Percentiles rank a stretch among this genome's conserved stretches.
These are phyloP conservation scores for Tolypeutes matacus DNA, from an alignment of 2,797 vertebrate genomes.

Conservation along the genomic window DNA sequence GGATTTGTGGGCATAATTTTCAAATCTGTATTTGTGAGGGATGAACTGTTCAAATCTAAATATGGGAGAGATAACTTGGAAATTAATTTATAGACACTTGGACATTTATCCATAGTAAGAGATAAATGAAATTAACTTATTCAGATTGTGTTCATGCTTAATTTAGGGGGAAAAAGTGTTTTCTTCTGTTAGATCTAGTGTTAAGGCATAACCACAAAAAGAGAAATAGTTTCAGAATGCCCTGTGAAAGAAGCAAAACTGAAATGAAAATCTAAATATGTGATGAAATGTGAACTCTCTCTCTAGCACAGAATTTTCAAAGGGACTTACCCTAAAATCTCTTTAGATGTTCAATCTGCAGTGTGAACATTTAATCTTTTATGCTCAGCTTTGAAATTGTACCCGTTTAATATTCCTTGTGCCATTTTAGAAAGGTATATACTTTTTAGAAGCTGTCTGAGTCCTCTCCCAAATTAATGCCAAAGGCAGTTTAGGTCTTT, in stretches of 20 bases:
- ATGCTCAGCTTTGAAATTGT: constrained; percentile 70
- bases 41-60: constrained; percentile 76
- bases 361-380: constrained; percentile 37
- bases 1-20: constrained; percentile 66
- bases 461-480: constrained; percentile 29
- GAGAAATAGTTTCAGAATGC: constrained; percentile 61
- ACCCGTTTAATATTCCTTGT: constrained; percentile 57
- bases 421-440: constrained; percentile 63
- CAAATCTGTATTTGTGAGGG: constrained; percentile 74
- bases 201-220: constrained; percentile 45
- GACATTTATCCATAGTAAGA: constrained; percentile 61
- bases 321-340: constrained; percentile 59
- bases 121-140: constrained; percentile 60
- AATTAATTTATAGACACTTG: constrained; percentile 71
- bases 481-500: constrained; percentile 17
- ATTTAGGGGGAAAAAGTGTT: constrained; percentile 56
- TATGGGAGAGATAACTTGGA: constrained; percentile 59
- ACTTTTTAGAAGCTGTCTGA: background rate
- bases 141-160: constrained; percentile 51
- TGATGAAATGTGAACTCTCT: constrained; percentile 56
- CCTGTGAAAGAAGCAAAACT: constrained; percentile 48
- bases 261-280: constrained; percentile 63
- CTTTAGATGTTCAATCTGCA: constrained; percentile 54
- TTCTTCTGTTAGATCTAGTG: constrained; percentile 65
- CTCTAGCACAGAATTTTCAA: constrained; percentile 71